Base-by-base conservation (phyloP, 2,888 invertebrate genomes). In the Autographa gamma region DNA sequence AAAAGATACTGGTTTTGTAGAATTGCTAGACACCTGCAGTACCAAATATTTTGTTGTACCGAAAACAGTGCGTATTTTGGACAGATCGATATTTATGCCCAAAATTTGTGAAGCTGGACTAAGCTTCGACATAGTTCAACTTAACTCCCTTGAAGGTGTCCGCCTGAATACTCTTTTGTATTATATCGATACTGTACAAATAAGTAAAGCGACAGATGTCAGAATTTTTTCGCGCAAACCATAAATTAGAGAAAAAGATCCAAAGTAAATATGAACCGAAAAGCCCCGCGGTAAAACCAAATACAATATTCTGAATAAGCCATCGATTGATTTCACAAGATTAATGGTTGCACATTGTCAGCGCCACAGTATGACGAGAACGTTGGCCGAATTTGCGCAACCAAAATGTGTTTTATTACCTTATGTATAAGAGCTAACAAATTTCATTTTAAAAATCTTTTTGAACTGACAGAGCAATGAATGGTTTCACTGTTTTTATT, bases 311-410 rank as follows among this genome's bases (percentile, higher is more conserved):
- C 93, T 93, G 94, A 95, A 94, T 95, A 95, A 94, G 93, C 95
- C 94, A 95, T 95, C 95, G 96, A 96, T 96, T 96, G 95, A 96
- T 96, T 96, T 95, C 91, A 90, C 90, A 96, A 96, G 96, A 96
- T 96, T 95, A 95, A 96, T 96, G 95, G 93, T 93, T 86, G 87
- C 90, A 94, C 92, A 95, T 95, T 95, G 95, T 95, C 94, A 95
- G 94, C 93, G 91, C 89, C 95, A 94, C 91, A 86, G 93, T 93
- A 92, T 93, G 93, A 89, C 92, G 92, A 91, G 88, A 90, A 87
- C 88, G 87, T 86, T 86, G 80, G 76, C 79, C 63, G 82, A 86
- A 88, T 88, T 92, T 91, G 91, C 88, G 87, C 88, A 90, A 90
- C 88, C 81, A 91, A 94, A 93, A 88, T 92, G 90, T 88, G 80